Conservation (phyloP, 2,797 vertebrate species). For the Mormyrops boulengeri region DNA sequence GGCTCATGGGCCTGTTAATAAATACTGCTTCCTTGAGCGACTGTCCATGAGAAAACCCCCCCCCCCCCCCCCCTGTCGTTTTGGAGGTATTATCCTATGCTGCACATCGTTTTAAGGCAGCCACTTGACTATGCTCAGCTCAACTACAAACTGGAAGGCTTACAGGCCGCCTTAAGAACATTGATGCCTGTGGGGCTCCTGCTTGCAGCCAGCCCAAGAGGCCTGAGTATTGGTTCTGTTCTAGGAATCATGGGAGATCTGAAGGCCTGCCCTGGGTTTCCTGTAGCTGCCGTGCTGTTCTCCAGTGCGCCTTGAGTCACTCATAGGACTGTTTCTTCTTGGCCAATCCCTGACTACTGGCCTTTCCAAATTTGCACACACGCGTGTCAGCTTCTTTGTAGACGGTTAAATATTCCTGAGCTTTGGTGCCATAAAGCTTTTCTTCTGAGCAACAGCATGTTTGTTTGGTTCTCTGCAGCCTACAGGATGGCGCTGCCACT, state of each 20-base stretch:
- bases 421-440: neutral
- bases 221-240: constrained; percentile 59
- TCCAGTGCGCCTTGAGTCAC: neutral
- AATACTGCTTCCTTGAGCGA: neutral
- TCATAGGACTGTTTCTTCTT: neutral
- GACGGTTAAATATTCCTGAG: neutral
- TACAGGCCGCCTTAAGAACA: neutral
- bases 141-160: neutral
- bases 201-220: neutral
- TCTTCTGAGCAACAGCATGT: neutral
- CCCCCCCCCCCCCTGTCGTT: neutral
- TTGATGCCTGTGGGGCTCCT: neutral
- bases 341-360: neutral
- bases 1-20: neutral
- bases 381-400: constrained; percentile 26
- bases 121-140: neutral
- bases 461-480: neutral
- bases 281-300: constrained; percentile 21
- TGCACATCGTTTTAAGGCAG: neutral
- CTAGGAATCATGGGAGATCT: constrained; percentile 55
- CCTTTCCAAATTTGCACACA: neutral
- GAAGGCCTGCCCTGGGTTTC: constrained; percentile 8
- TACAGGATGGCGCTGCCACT: neutral
- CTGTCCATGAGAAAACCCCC: neutral
- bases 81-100: neutral